Evolutionary conservation across 2,888 invertebrate genomes (phyloP), one percentile per base, ranked within the genome.

Genomic region (Polyommatus icarus): DNA sequence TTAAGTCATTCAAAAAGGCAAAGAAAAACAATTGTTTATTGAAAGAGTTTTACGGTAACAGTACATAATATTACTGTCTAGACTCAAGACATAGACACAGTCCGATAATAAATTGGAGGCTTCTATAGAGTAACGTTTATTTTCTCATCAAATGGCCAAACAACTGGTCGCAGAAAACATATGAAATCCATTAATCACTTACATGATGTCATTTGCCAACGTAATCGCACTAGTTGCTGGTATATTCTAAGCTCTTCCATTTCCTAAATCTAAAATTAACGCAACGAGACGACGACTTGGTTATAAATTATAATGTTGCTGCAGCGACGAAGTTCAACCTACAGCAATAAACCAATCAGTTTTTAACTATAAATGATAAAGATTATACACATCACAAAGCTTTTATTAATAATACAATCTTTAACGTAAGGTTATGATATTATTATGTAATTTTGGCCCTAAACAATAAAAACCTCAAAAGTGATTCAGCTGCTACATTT

Each of bases 241-340:
- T 24, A 54, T 75, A 50, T 54, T 29, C 12, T 50, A 29, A 75
- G 24, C 24, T 18, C 54, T 75, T 24, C 20, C 8, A 72, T 72
- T 72, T 72, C 72, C 72, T 72, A 20, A 40, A n/a, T 72, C 72
- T 72, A 72, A 72, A 40, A 40, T 40, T 46, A 40, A 29, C 61
- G 15, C 12, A 10, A 32, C 18, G 67, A 67, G 15, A 32, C 32
- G 15, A 15, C 12, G 24, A 54, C 54, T 54, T 18, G 20, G 59
- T 20, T 59, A 46, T 46, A 59, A 59, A 20, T 20, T 59, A 46
- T 46, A 59, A 59, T 59, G 59, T 20, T 59, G n/a, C 59, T 59
- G 59, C 59, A 20, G 59, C 59, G 59, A 59, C 59, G 2, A 59
- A 59, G 59, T n/a, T n/a, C 54, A 54, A 59, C n/a, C 8, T 20